Conservation (phyloP, 2,113 vertebrate genomes). For the Lophura nycthemera region DNA sequence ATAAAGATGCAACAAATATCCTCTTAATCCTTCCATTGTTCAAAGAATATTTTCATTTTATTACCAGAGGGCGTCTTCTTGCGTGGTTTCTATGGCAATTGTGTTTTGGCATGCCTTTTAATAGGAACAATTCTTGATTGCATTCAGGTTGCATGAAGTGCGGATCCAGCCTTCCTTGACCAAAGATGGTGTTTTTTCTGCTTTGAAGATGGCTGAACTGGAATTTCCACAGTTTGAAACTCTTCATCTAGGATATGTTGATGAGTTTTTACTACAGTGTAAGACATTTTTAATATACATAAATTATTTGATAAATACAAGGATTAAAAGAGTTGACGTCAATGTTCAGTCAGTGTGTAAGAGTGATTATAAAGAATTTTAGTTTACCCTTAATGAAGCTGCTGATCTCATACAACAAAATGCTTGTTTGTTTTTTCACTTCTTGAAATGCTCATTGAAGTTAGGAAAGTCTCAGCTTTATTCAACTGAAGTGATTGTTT, state of each 20-base stretch:
- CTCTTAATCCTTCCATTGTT: not conserved
- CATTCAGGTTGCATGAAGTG: constrained; percentile 93
- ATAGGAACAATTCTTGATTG: constrained; percentile 16
- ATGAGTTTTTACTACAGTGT: constrained; percentile 98
- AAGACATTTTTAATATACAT: constrained; percentile 62
- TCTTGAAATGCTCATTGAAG: not conserved
- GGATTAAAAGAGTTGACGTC: not conserved
- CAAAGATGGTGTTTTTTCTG: constrained; percentile 99
- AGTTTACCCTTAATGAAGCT: not conserved
- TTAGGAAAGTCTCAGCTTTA: not conserved
- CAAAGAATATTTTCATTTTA: not conserved
- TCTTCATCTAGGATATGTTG: constrained; percentile 96
- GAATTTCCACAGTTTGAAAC: constrained; percentile 99
- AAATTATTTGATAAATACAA: not conserved
- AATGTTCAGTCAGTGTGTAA: not conserved
- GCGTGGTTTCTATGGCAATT: not conserved
- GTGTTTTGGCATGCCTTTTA: not conserved
- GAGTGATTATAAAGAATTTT: not conserved
- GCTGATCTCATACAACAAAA: not conserved
- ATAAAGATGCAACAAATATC: not conserved
- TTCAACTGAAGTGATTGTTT: not conserved
- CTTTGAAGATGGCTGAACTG: constrained; percentile 98
- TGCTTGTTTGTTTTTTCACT: not conserved
- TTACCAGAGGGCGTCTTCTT: not conserved
- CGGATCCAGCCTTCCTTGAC: constrained; percentile 98